Base-by-base conservation (phyloP, 1,140 invertebrate species). In the Drosophila nebulosa region DNA sequence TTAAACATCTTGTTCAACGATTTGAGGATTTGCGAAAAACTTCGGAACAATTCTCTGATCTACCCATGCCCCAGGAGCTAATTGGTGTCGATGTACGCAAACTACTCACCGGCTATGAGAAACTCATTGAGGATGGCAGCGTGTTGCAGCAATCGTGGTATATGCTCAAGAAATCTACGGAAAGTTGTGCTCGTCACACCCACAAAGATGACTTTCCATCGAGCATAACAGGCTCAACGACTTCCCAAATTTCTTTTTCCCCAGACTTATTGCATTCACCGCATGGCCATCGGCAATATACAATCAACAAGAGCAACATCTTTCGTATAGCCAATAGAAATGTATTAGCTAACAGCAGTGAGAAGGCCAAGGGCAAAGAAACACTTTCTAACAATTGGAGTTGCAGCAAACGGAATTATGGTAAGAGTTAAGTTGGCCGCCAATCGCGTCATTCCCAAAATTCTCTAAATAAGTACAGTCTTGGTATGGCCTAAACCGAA, bases 1-100 rank as follows among this genome's bases (percentile, higher is more conserved):
- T 86, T 30, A 86, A 86, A 14, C 21, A 67, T 24, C 24, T 86
- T 1, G 81, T 86, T n/a, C 50, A 66, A 7, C 64, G 78, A 1
- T 86, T 86, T 16, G 81, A 86, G 67, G 67, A 88, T 69, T 62
- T 86, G 9, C 66, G 81, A 0, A 69, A 78, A 56, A 81, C 53
- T 24, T 81, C 83, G 1, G 35, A 56, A 26, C 55, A 86, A 10
- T 67, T 88, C 21, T 64, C 22, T 2, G 78, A 88, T 10, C 42
- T 78, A 39, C 39, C 69, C 1, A 39, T 88, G 42, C 81, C 81
- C 7, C 70, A 75, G 52, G 83, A 86, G 61, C 63, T 86, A 1
- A 10, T 69, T 4, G 66, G 76, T 4, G 81, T 86, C 21, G 81
- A 86, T 63, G 81, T 86, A 27, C 52, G 74, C 1, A 76, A 67